These are phyloP conservation scores for Anguilla obscura DNA, from an alignment of 2,797 vertebrate genomes.

Conservation along the genomic window DNA sequence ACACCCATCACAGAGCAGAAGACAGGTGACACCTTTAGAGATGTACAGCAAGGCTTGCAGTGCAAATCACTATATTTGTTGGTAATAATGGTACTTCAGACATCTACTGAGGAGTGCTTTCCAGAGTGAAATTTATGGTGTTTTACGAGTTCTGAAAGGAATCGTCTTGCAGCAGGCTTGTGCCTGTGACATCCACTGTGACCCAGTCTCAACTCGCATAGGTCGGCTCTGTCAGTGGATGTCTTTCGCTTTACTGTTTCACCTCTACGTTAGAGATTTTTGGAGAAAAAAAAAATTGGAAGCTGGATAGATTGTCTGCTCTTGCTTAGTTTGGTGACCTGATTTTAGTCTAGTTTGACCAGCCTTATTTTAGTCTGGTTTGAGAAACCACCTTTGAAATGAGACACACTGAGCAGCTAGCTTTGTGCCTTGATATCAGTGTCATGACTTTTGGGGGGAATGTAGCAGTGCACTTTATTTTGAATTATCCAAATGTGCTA, in stretches of 20 bases:
- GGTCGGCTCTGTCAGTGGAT: not conserved
- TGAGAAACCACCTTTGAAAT: not conserved
- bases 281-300: not conserved
- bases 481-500: no score
- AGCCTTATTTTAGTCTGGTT: no score
- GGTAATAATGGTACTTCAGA: no score
- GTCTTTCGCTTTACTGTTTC: not conserved
- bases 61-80: not conserved
- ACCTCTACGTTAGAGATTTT: not conserved
- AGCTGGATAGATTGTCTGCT: not conserved
- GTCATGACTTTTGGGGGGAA: no score
- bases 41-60: not conserved
- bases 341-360: not conserved
- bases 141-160: no score
- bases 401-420: not conserved
- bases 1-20: conserved; percentile 88
- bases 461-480: no score
- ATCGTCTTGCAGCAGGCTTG: no score
- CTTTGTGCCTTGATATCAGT: no score
- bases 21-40: conserved; percentile 70
- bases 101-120: no score
- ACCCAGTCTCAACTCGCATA: not conserved
- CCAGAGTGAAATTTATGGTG: no score
- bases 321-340: not conserved
- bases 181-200: no score